Conservation (phyloP, 35 echinoderm and acorn worm species). For the Hemicentrotus pulcherrimus region DNA sequence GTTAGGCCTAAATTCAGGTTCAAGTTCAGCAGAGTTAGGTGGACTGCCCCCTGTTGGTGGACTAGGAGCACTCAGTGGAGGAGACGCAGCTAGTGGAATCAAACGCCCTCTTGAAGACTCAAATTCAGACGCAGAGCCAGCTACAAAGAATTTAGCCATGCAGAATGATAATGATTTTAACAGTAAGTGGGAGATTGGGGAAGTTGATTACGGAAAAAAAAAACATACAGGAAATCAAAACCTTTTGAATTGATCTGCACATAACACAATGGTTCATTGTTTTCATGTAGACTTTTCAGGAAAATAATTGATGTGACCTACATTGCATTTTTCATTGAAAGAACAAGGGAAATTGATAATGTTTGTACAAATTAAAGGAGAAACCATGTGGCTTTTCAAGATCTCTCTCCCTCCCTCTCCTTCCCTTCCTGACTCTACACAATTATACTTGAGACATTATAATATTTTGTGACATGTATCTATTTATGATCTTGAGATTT, state of each 20-base stretch:
- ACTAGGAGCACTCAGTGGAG: slow-evolving; percentile 46
- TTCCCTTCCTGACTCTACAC: too few species aligned
- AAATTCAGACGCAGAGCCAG: slow-evolving; percentile 42
- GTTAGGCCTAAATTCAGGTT: slow-evolving; percentile 48
- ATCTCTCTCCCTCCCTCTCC: background rate
- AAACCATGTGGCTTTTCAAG: background rate
- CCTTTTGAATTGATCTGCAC: background rate
- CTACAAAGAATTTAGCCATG: slow-evolving; percentile 54
- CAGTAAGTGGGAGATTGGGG: background rate
- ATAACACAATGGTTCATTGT: too few species aligned
- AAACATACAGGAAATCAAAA: background rate
- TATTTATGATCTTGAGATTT: too few species aligned
- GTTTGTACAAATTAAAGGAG: too few species aligned
- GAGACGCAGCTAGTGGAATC: slow-evolving; percentile 41
- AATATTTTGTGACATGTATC: too few species aligned
- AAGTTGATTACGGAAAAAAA: background rate
- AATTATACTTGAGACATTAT: too few species aligned
- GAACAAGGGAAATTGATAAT: too few species aligned
- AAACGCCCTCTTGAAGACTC: slow-evolving; percentile 34
- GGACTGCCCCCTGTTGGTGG: slow-evolving; percentile 38
- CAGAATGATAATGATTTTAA: slow-evolving; percentile 43
- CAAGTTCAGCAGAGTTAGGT: slow-evolving; percentile 27
- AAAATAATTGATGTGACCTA: too few species aligned
- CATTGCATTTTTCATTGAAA: too few species aligned
- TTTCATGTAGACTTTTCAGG: too few species aligned